Conservation (phyloP, 2,113 vertebrate genomes). For the Chlorocebus sabaeus region DNA sequence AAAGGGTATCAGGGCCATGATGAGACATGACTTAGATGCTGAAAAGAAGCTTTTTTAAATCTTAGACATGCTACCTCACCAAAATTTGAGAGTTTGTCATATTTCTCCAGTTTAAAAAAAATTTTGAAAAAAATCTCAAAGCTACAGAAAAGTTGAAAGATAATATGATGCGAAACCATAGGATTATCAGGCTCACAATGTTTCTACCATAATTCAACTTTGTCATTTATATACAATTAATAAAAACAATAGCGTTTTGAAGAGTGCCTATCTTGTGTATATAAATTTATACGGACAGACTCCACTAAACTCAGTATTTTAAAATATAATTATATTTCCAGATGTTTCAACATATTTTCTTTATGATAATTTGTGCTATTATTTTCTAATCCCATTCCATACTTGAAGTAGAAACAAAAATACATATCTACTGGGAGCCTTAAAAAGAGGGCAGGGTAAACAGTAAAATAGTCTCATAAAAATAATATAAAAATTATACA, state of each 20-base stretch:
- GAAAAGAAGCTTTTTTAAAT: background rate
- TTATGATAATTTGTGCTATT: background rate
- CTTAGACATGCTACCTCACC: background rate
- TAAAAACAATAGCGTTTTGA: background rate
- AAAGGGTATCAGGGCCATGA: rapidly evolving
- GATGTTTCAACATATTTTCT: background rate
- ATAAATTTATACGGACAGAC: background rate
- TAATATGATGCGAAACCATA: background rate
- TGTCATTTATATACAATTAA: background rate
- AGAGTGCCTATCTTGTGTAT: background rate
- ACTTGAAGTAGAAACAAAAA: background rate
- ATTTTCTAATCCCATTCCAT: background rate
- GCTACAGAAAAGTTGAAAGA: background rate
- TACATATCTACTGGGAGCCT: rapidly evolving
- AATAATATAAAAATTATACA: background rate
- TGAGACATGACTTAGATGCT: rapidly evolving
- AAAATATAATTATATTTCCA: background rate
- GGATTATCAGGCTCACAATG: background rate
- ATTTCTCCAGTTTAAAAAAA: background rate
- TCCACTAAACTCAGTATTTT: background rate
- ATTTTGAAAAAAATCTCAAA: background rate
- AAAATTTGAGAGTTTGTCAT: background rate
- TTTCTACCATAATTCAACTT: background rate
- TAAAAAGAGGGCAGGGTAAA: background rate
- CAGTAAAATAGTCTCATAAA: background rate